Evolutionary conservation across 2,797 vertebrate species (phyloP).

Genomic region (Gymnocypris eckloni): DNA sequence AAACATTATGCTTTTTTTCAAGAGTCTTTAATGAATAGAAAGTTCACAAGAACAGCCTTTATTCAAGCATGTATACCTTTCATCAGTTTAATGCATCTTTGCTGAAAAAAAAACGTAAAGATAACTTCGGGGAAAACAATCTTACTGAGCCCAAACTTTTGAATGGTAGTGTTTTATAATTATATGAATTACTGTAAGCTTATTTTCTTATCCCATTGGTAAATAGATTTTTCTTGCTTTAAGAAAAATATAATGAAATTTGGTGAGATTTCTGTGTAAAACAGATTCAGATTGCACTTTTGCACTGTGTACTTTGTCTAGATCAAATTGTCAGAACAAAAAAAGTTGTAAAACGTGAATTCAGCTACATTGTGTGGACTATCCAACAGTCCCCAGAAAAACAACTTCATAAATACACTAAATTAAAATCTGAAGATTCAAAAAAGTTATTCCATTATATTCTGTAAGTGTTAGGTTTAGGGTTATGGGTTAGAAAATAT

Average conservation of each 20-base stretch:
- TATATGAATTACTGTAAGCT: not conserved
- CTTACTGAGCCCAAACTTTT: not conserved
- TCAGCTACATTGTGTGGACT: not conserved
- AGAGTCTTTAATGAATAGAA: not conserved
- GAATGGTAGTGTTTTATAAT: not conserved
- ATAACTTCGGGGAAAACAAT: no score
- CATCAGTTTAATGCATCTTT: not conserved
- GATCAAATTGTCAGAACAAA: not conserved
- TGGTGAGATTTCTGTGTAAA: not conserved
- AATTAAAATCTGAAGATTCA: not conserved
- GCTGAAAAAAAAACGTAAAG: not conserved
- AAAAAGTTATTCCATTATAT: not conserved
- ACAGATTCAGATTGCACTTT: not conserved
- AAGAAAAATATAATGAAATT: not conserved
- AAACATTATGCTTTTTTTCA: no score
- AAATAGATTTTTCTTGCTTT: not conserved
- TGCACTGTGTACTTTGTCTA: not conserved
- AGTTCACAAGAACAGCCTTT: not conserved
- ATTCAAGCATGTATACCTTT: not conserved
- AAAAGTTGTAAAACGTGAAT: not conserved
- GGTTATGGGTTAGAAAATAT: not conserved
- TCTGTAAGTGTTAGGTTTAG: not conserved
- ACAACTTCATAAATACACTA: not conserved
- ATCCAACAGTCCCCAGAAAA: not conserved
- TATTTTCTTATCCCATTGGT: not conserved